phyloP scores from a whole-genome alignment of 1,140 invertebrate genomes.

The Archivesica marissinica region DNA sequence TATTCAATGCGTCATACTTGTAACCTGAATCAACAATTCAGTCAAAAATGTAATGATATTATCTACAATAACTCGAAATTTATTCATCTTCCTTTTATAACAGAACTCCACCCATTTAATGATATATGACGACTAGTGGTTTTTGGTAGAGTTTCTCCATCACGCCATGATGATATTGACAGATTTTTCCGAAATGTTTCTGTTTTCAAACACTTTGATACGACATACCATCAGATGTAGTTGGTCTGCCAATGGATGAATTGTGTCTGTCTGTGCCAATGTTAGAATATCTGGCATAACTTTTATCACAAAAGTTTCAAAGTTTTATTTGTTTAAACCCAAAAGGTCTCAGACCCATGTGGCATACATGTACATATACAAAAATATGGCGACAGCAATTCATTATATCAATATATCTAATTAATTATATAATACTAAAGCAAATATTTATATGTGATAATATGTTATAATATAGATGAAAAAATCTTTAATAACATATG shows the following conservation, averaged over 20 bases:
- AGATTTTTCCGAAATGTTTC: conserved; percentile 45
- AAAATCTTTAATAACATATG: no score
- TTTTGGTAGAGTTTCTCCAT: conserved; percentile 54
- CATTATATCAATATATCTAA: no score
- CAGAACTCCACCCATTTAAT: conserved; percentile 58
- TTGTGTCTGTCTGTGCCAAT: conserved; percentile 2
- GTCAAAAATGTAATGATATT: conserved; percentile 58
- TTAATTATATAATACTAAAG: no score
- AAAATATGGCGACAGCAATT: no score
- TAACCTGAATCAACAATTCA: conserved; percentile 43
- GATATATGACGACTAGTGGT: conserved; percentile 57
- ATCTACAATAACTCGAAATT: conserved; percentile 30
- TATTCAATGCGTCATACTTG: conserved; percentile 57
- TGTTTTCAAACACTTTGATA: conserved; percentile 34
- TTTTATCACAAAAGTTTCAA: conserved; percentile 37
- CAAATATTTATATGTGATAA: no score
- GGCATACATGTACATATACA: no score
- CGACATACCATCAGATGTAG: conserved; percentile 58
- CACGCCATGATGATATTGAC: conserved; percentile 45
- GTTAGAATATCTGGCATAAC: conserved; percentile 20
- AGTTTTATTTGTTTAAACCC: no score
- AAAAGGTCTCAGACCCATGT: no score
- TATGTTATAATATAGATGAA: no score
- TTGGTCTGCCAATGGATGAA: conserved; percentile 43
- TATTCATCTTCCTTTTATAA: conserved; percentile 53